Base-by-base conservation (phyloP, 1,140 invertebrate species). In the Leguminivora glycinivorella region DNA sequence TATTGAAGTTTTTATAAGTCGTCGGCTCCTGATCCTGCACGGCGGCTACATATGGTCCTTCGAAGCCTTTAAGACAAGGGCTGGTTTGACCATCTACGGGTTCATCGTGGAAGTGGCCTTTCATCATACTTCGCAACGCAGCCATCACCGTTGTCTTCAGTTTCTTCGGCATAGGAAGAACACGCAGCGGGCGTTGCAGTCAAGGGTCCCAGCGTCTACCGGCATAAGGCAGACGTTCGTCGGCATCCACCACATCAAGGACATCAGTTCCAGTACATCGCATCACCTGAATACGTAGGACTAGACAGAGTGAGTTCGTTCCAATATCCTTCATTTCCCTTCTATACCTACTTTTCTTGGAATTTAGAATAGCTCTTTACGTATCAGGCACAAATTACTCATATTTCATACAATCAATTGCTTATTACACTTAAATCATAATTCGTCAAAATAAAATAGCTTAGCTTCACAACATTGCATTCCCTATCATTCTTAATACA, bases 11-110 rank as follows among this genome's bases (percentile, higher is more conserved):
- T 40, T 40, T 40, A 40, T 40, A 12, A 12, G 38, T 40, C 38
- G 38, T 40, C 38, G 38, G 14, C n/a, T n/a, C n/a, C n/a, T n/a
- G 38, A 40, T n/a, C 12, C 38, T 14, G 38, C 10, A 12, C 14
- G 52, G 52, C 52, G 52, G 52, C 52, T 56, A 56, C 52, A 56
- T 56, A 56, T 56, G 52, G 52, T 56, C 52, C 52, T 56, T 40
- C 38, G 38, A 0, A 40, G 10, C 12, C 38, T 40, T 40, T 12
- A 40, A 40, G 9, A 40, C 38, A 40, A 14, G 38, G 12, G 38
- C 12, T 12, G 38, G 4, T 4, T 40, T 40, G 38, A 14, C 10
- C 12, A 14, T 9, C 17, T 6, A 9, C 52, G 52, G 24, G 10
- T 56, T 40, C 52, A 25, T 17, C 52, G 17, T 56, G 24, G 38